Base-by-base conservation (phyloP, 1,140 invertebrate species). In the Maconellicoccus hirsutus region DNA sequence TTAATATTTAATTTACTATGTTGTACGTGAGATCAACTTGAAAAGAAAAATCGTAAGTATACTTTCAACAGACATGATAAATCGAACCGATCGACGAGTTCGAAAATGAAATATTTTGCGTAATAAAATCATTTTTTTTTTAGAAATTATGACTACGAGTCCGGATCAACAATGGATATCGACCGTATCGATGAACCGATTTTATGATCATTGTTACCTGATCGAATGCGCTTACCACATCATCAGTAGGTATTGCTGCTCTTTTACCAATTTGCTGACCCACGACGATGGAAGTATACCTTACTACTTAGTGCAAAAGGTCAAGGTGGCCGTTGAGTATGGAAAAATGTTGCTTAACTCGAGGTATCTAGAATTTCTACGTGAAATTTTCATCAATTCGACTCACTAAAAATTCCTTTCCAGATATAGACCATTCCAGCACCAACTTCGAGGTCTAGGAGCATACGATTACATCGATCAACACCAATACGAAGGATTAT, bases 161-260 rank as follows among this genome's bases (percentile, higher is more conserved):
- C 25, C 61, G 21, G 61, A 66, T 23, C 61, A 66, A 25, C 61
- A 66, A 26, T 66, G 61, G 61, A 66, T 66, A 10, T 66, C 61
- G 61, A 66, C 61, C 1, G 61, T 26, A 19, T 66, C 61, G 10
- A 66, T 66, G 61, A 66, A 66, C 22, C 10, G 61, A 66, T 66
- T 66, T 26, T 66, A 66, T 22, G 61, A 66, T 26, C 21, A 66
- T 66, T 66, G 61, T 23, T 23, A 66, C 16, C 16, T 66, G 8
- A 66, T 66, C 61, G 61, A 66, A 66, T 66, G 61, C 61, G 61
- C 61, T 23, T 66, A 66, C 25, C 61, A 66, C 16, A 66, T 66
- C 3, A 66, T 66, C 19, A 66, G 61, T 19, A 66, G 61, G 22
- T 66, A 66, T 66, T 66, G 61, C 61, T 66, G 61, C 16, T 66